These are phyloP conservation scores for Drosophila sulfurigaster DNA, from an alignment of 1,140 invertebrate genomes.

Conservation along the genomic window DNA sequence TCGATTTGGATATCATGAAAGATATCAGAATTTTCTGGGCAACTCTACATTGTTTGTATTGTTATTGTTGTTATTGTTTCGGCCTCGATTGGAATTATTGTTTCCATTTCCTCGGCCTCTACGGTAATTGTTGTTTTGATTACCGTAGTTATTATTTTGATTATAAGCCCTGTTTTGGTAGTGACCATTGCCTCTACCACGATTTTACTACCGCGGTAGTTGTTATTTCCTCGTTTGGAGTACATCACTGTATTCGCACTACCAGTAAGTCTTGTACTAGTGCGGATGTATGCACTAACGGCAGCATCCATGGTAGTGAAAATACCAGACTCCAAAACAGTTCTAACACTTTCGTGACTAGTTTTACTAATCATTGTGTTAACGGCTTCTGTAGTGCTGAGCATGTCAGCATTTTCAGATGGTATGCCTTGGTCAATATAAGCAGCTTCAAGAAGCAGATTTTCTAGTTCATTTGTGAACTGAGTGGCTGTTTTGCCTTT, in stretches of 20 bases:
- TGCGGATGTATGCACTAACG: background rate
- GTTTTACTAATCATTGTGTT: background rate
- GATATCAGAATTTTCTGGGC: background rate
- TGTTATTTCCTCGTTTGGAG: background rate
- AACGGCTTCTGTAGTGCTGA: conserved; percentile 21
- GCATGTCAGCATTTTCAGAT: conserved; percentile 18
- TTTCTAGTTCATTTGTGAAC: conserved; percentile 14
- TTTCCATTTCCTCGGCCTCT: background rate
- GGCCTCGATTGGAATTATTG: background rate
- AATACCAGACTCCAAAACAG: background rate
- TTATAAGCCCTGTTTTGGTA: conserved; percentile 1
- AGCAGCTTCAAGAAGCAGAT: conserved; percentile 11
- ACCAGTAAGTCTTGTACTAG: background rate
- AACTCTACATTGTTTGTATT: conserved; percentile 16
- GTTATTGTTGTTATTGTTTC: background rate
- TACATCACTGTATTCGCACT: background rate
- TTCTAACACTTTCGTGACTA: background rate
- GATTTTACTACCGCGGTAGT: background rate
- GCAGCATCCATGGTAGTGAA: background rate
- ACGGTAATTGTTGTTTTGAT: no score
- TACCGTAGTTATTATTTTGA: background rate
- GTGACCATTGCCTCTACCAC: conserved; percentile 2
- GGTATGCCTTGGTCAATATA: conserved; percentile 16
- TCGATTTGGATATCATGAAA: no score
- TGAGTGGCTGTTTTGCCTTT: conserved; percentile 19